Percentiles rank a stretch among this genome's conserved stretches.
These are phyloP conservation scores for Busseola fusca DNA, from an alignment of 2,888 invertebrate genomes.

Conservation along the genomic window DNA sequence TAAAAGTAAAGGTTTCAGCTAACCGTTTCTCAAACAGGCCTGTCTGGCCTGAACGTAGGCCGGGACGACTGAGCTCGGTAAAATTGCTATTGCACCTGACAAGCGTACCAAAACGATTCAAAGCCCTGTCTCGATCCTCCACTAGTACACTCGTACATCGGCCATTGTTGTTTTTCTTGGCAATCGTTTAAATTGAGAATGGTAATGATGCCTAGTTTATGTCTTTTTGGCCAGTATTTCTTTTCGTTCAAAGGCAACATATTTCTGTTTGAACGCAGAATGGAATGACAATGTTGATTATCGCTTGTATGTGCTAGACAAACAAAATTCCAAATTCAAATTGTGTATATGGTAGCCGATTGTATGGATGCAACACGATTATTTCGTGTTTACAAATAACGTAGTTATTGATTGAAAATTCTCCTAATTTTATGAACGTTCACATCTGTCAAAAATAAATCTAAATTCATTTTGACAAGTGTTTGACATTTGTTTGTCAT, in stretches of 20 bases:
- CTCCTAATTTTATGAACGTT: too few relatives aligned
- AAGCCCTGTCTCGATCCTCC: slow-evolving; percentile 50
- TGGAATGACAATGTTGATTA: slow-evolving; percentile 23
- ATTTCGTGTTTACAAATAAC: not conserved
- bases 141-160: slow-evolving; percentile 44
- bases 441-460: too few relatives aligned
- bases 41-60: slow-evolving; percentile 67
- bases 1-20: slow-evolving; percentile 74
- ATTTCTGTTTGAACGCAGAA: slow-evolving; percentile 9
- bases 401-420: too few relatives aligned
- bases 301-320: slow-evolving; percentile 1
- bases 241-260: slow-evolving; percentile 21
- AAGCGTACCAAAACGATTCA: slow-evolving; percentile 68
- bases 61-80: slow-evolving; percentile 65
- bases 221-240: slow-evolving; percentile 36
- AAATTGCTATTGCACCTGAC: slow-evolving; percentile 83
- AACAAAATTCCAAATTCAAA: not conserved
- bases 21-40: slow-evolving; percentile 74
- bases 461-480: too few relatives aligned
- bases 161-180: slow-evolving; percentile 59
- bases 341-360: not conserved
- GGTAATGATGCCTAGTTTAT: slow-evolving; percentile 60
- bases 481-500: too few relatives aligned
- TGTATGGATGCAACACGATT: not conserved
- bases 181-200: slow-evolving; percentile 55